Conservation (phyloP, 2,113 vertebrate species). For the Larimichthys crocea region DNA sequence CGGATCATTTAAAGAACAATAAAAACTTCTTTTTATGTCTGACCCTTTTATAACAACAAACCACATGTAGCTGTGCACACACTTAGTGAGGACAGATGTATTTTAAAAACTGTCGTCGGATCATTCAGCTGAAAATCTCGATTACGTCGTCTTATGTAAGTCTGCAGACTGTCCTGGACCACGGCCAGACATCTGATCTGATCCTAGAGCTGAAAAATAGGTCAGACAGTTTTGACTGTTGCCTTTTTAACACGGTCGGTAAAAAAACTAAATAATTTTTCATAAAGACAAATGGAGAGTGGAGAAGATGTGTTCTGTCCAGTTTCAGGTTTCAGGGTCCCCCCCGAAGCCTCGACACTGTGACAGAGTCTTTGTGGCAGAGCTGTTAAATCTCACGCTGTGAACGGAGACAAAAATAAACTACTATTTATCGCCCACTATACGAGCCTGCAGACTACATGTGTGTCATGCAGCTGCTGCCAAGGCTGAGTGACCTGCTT, state of each 20-base stretch:
- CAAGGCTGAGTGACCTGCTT: constrained; percentile 27
- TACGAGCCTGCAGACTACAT: constrained; percentile 4
- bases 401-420: constrained; percentile 55
- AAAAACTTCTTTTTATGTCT: no score
- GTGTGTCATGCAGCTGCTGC: constrained; percentile 49
- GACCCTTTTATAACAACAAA: neutral
- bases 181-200: constrained; percentile 1
- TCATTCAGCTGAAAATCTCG: neutral
- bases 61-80: neutral
- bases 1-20: no score
- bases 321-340: neutral
- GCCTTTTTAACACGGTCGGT: neutral
- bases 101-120: neutral
- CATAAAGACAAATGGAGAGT: neutral
- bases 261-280: neutral
- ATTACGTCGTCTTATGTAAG: neutral
- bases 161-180: neutral
- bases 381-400: constrained; percentile 28
- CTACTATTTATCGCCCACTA: constrained; percentile 41
- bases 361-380: constrained; percentile 34
- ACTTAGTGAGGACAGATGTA: neutral
- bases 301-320: neutral
- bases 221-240: neutral
- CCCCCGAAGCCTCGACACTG: neutral
- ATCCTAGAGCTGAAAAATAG: neutral